phyloP scores from a whole-genome alignment of 2,888 invertebrate genomes.

The Cantharis rufa region DNA sequence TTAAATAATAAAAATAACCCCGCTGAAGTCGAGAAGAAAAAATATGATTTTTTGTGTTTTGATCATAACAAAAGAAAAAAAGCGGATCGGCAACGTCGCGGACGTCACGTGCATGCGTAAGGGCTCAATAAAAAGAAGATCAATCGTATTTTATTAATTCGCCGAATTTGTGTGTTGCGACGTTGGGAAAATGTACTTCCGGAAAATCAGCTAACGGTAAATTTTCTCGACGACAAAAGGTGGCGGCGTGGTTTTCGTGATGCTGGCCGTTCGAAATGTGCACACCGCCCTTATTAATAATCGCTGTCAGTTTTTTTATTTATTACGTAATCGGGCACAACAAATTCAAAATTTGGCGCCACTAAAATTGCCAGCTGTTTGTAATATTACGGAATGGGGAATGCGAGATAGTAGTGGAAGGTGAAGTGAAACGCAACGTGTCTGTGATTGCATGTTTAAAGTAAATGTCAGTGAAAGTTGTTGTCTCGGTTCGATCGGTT shows the following conservation, averaged over 20 bases:
- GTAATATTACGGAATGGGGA: background rate
- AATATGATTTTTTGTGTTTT: background rate
- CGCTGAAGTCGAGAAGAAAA: background rate
- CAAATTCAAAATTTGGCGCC: constrained; percentile 2
- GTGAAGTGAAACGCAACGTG: constrained; percentile 3
- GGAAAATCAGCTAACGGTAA: background rate
- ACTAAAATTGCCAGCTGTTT: background rate
- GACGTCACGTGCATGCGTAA: background rate
- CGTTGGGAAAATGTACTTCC: background rate
- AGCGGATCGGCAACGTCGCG: background rate
- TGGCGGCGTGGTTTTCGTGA: background rate
- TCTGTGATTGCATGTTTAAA: background rate
- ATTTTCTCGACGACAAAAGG: background rate
- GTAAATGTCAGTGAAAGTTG: constrained; percentile 5
- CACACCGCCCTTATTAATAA: background rate
- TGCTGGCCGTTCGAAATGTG: background rate
- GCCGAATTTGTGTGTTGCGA: background rate
- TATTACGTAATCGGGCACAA: background rate
- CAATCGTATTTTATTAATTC: background rate
- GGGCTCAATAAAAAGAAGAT: background rate
- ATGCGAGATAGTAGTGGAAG: background rate
- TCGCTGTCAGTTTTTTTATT: background rate
- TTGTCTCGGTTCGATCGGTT: background rate
- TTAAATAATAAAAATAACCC: background rate
- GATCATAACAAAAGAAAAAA: background rate